Evolutionary conservation across 2,113 vertebrate species (phyloP).

Genomic region (Anthoscopus minutus): DNA sequence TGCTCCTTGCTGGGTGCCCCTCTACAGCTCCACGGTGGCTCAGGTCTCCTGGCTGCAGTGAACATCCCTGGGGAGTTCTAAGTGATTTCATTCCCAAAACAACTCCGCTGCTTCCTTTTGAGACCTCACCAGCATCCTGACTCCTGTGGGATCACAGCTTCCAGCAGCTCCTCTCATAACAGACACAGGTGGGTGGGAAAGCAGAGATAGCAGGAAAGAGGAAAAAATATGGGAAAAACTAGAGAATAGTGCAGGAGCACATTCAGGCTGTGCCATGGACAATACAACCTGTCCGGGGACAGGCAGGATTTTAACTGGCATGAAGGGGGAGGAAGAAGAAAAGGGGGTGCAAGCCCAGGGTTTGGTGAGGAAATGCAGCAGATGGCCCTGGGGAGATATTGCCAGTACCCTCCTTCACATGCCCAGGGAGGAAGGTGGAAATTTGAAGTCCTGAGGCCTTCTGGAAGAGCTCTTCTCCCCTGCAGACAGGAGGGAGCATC

Average conservation of each 20-base stretch:
- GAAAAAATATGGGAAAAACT: background rate
- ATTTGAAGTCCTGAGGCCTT: background rate
- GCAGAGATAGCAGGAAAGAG: background rate
- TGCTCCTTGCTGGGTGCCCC: background rate
- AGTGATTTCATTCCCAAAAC: background rate
- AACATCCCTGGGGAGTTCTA: background rate
- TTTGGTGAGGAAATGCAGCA: background rate
- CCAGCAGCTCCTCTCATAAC: background rate
- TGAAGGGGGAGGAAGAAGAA: accelerated
- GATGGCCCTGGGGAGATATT: background rate
- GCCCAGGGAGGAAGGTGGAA: background rate
- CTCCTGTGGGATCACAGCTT: background rate
- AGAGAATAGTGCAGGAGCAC: background rate
- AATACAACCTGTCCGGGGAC: background rate
- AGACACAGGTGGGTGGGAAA: background rate
- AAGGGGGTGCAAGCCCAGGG: background rate
- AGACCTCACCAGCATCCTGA: background rate
- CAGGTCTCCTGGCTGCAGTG: background rate
- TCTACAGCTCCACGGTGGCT: background rate
- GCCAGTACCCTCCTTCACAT: background rate
- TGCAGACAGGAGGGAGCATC: background rate
- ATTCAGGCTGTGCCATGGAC: background rate
- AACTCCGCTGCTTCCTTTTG: accelerated
- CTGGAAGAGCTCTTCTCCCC: background rate
- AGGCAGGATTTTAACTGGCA: background rate